Conservation (phyloP, 2,888 invertebrate species). For the Drosophila multiciliata region DNA sequence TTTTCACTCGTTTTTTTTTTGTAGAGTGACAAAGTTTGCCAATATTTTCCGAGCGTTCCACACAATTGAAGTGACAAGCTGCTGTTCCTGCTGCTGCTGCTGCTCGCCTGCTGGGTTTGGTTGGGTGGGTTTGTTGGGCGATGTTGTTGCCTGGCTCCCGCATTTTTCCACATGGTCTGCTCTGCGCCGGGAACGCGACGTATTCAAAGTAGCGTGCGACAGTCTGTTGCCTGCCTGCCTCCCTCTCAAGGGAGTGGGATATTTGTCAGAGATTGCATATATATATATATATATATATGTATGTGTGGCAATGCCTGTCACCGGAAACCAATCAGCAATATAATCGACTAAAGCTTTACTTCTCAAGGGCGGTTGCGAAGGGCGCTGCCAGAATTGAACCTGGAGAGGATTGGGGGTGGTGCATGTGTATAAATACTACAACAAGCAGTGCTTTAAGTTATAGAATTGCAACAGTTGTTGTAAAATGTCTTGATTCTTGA, state of each 20-base stretch:
- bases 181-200: conserved; percentile 53
- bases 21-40: conserved; percentile 44
- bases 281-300: background rate
- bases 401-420: conserved; percentile 26
- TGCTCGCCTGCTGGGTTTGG: conserved; percentile 23
- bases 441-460: conserved; percentile 33
- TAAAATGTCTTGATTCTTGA: conserved; percentile 3
- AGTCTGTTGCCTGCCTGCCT: conserved; percentile 20
- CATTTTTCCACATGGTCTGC: conserved; percentile 71
- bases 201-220: conserved; percentile 56
- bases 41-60: conserved; percentile 47
- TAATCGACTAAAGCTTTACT: conserved; percentile 72
- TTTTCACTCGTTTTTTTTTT: background rate
- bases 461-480: conserved; percentile 13
- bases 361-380: background rate
- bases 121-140: conserved; percentile 6
- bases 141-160: conserved; percentile 50
- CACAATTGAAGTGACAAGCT: conserved; percentile 57
- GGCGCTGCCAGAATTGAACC: conserved; percentile 1
- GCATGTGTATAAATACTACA: conserved; percentile 52
- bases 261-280: conserved; percentile 4
- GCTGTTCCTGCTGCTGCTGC: conserved; percentile 46
- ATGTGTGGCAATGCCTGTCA: conserved; percentile 54
- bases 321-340: conserved; percentile 79
- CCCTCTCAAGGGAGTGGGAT: conserved; percentile 39